Base-by-base conservation (phyloP, 2,888 invertebrate species). In the Acleris emargana region DNA sequence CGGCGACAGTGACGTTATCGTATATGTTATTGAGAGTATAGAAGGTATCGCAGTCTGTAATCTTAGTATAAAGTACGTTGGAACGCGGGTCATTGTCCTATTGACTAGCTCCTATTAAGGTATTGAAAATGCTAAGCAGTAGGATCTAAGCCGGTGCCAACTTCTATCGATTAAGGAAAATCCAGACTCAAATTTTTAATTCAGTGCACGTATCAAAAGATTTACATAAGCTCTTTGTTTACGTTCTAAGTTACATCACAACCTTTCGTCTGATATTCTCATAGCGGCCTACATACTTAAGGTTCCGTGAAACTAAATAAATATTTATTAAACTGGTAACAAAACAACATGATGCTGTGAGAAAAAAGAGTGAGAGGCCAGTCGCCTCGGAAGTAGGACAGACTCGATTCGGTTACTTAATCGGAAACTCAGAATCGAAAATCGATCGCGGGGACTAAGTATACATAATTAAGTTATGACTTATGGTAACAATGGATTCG, bases 361-460 rank as follows among this genome's bases (percentile, higher is more conserved):
- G 42, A 58, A 64, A 58, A 51, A 61, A 51, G 53, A 54, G 77
- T 74, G 76, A 79, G 77, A 76, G 75, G 74, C 67, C 62, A 53
- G 67, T 59, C 61, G 68, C 69, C 52, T 50, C 72, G 76, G 75
- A 82, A 82, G 76, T 78, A 42, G 78, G 72, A 63, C 79, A 73
- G 20, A 69, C 67, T 28, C 47, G 42, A 58, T 50, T 58, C 58
- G 52, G 72, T 82, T 81, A 81, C 73, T 71, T 77, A 80, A 82
- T 76, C 76, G 72, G 68, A 73, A 68, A 73, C 74, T 64, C 51
- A 38, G 4, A 38, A 38, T 38, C 13, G 13, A 4, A 11, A 38
- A 38, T 13, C 38, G 38, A 38, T 38, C 38, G 38, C 13, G 38
- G 13, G 38, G 4, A 38, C 38, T 38, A 32, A 25, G 25, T 25